Conservation (phyloP, 2,113 vertebrate genomes). For the Porphyrio hochstetteri region DNA sequence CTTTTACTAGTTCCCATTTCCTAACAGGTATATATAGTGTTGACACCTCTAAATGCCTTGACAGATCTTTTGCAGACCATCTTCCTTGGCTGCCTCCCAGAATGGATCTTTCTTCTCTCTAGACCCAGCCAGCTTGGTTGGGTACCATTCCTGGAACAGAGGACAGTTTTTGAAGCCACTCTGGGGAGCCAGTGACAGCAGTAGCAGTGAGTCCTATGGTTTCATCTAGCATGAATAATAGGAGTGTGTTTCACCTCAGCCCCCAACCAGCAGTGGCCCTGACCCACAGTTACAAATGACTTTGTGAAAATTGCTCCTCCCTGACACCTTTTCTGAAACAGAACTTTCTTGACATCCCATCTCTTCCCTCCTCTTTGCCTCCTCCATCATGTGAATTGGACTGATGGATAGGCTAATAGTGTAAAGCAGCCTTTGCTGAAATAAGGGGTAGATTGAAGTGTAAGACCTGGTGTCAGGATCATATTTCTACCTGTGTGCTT, state of each 20-base stretch:
- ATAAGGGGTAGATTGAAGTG: background rate
- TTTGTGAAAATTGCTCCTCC: background rate
- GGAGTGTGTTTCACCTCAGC: background rate
- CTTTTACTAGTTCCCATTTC: background rate
- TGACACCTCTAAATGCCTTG: background rate
- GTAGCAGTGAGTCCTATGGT: background rate
- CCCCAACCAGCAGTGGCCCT: background rate
- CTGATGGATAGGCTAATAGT: background rate
- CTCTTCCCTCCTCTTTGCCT: background rate
- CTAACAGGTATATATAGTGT: background rate
- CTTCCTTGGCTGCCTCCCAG: background rate
- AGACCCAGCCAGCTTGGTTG: background rate
- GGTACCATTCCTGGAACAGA: background rate
- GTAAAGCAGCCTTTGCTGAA: conserved; percentile 5
- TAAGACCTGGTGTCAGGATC: background rate
- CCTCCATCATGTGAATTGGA: background rate
- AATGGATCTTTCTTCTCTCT: background rate
- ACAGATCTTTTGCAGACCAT: background rate
- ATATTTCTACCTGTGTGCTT: background rate
- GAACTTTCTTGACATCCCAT: background rate
- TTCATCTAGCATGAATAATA: background rate
- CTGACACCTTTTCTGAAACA: background rate
- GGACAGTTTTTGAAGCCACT: background rate
- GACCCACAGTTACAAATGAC: background rate
- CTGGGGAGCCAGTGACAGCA: background rate